Percentiles rank a stretch among this genome's conserved stretches.
Conservation (phyloP, 2,888 invertebrate genomes). For the Tholera decimalis region DNA sequence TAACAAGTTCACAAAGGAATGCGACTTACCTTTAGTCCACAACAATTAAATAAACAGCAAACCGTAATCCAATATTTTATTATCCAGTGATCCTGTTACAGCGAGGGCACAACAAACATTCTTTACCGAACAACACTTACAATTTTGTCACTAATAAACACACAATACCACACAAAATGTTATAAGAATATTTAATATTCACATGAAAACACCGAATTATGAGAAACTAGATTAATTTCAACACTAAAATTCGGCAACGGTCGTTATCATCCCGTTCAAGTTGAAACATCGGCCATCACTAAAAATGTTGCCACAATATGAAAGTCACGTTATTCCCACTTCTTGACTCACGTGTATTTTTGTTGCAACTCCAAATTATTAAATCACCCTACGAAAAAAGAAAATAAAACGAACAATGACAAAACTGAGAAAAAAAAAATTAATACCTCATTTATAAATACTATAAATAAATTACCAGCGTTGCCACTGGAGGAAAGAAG, state of each 20-base stretch:
- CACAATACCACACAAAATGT: slow-evolving; percentile 81
- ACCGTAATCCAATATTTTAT: slow-evolving; percentile 89
- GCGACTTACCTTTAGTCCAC: slow-evolving; percentile 84
- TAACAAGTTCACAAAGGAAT: slow-evolving; percentile 39
- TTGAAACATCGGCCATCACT: slow-evolving; percentile 90
- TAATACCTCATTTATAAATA: too few species aligned
- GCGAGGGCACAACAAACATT: slow-evolving; percentile 88
- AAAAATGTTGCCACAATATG: slow-evolving; percentile 81
- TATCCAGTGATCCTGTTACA: slow-evolving; percentile 89
- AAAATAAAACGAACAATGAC: neutral
- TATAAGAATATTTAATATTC: slow-evolving; percentile 73
- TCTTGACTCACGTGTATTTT: slow-evolving; percentile 76
- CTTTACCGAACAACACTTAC: slow-evolving; percentile 79
- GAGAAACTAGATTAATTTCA: slow-evolving; percentile 83
- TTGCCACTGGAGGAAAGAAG: too few species aligned
- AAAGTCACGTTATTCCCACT: slow-evolving; percentile 82
- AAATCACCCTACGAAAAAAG: slow-evolving; percentile 32
- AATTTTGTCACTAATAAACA: slow-evolving; percentile 80
- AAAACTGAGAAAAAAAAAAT: too few species aligned
- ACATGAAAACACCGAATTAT: slow-evolving; percentile 82
- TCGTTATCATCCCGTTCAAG: slow-evolving; percentile 81
- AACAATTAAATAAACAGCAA: slow-evolving; percentile 84
- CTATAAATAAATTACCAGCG: too few species aligned
- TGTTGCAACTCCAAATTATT: slow-evolving; percentile 67
- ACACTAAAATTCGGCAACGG: slow-evolving; percentile 84